phyloP scores from a whole-genome alignment of 2,113 vertebrate species.

The Polypterus senegalus region DNA sequence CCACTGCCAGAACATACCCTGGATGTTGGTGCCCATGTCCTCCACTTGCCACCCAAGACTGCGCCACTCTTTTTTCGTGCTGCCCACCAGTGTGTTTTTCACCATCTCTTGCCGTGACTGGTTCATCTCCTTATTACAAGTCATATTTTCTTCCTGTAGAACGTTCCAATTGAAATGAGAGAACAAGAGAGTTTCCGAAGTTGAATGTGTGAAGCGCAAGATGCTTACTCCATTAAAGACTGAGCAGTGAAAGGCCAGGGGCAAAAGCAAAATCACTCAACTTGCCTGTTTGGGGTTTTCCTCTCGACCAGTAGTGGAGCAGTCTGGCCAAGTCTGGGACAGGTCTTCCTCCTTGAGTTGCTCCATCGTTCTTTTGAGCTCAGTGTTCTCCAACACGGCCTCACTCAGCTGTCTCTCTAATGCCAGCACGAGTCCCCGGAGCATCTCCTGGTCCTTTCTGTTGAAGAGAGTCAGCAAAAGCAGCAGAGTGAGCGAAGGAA shows the following conservation, averaged over 20 bases:
- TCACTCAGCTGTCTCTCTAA: constrained; percentile 51
- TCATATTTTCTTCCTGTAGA: too few species aligned
- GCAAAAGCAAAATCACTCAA: too few species aligned
- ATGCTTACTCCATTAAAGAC: too few species aligned
- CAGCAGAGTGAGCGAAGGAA: neutral
- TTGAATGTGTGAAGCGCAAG: too few species aligned
- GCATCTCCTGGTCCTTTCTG: constrained; percentile 37
- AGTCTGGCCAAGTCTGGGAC: constrained; percentile 38
- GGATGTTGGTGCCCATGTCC: constrained; percentile 29
- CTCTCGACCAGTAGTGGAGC: neutral
- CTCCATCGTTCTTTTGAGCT: constrained; percentile 39
- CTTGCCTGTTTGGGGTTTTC: neutral
- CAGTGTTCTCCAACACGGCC: constrained; percentile 41
- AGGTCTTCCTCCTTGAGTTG: constrained; percentile 25
- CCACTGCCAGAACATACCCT: neutral
- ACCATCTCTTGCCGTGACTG: constrained; percentile 29
- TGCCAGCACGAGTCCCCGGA: constrained; percentile 41
- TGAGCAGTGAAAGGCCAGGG: too few species aligned
- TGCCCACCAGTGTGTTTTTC: constrained; percentile 41
- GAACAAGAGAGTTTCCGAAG: neutral
- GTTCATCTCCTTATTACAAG: constrained; percentile 20
- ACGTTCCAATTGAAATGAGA: neutral
- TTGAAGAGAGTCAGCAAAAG: neutral
- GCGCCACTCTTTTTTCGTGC: constrained; percentile 46
- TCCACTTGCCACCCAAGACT: constrained; percentile 36